Base-by-base conservation (phyloP, 2,888 invertebrate genomes). In the Pyrrhosoma nymphula region DNA sequence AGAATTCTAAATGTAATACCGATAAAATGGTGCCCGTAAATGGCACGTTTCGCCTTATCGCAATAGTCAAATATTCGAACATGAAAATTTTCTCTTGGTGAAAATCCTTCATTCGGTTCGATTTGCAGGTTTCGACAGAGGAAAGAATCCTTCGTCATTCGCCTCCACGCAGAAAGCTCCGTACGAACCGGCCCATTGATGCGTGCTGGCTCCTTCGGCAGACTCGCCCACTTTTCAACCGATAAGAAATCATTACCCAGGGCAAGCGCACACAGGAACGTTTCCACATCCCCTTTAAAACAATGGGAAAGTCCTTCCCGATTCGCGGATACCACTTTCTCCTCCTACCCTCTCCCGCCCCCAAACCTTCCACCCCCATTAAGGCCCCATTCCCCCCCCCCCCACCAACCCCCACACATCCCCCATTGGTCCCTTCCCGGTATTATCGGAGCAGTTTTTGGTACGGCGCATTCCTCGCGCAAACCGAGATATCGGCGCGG, bases 401-500 rank as follows among this genome's bases (percentile, higher is more conserved):
- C 47, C 4, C 47, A 2, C 2, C 47, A 47, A 47, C 4, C 8
- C 47, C 47, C 63, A 18, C 63, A 63, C 18, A 8, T 14, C n/a
- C 69, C n/a, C n/a, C 82, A n/a, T 18, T 10, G 35, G n/a, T 8
- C 30, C 82, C 35, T 18, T 18, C 35, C 30, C 82, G 82, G 82
- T 35, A 82, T 35, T 82, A 82, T 82, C 82, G 82, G 82, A 35
- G 82, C 35, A 82, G 82, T 82, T 82, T 82, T 82, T 35, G 82
- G 82, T 12, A 82, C 35, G 82, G 82, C 82, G 82, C 82, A 82
- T 82, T 82, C 82, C 82, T 82, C 26, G 14, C 82, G 30, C 82
- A 82, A 82, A 30, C 82, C 30, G 82, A 82, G 82, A 82, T 82
- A 82, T 82, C 82, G 82, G 82, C 82, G 75, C 75, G 30, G 75